Percentiles rank a stretch among this genome's conserved stretches.
These are phyloP conservation scores for Orthonyx spaldingii DNA, from an alignment of 2,113 vertebrate genomes.

Conservation along the genomic window DNA sequence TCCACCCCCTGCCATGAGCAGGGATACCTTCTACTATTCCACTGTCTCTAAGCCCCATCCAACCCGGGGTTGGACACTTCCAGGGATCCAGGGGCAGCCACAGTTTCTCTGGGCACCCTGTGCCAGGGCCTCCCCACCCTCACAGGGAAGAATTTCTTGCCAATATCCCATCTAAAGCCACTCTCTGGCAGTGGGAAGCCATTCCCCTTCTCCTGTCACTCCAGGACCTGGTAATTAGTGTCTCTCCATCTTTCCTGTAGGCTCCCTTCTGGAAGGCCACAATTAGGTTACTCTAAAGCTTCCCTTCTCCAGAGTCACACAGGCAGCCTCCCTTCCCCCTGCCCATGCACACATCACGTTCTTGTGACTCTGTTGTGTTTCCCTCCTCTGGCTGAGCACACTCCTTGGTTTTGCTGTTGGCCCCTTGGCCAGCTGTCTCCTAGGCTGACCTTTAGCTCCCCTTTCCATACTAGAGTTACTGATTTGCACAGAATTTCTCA, in stretches of 20 bases:
- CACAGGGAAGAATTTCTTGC: background rate
- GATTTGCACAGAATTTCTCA: background rate
- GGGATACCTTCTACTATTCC: background rate
- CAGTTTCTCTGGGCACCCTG: background rate
- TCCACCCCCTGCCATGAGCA: background rate
- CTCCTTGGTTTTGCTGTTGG: background rate
- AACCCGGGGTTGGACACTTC: background rate
- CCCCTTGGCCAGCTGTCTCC: background rate
- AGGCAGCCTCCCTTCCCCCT: background rate
- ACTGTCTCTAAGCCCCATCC: background rate
- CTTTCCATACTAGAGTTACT: accelerated
- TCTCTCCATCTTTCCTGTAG: background rate
- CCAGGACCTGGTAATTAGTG: background rate
- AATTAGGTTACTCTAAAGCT: no score
- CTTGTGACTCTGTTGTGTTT: background rate
- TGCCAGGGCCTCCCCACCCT: background rate
- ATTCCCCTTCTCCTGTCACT: background rate
- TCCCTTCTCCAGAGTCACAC: no score
- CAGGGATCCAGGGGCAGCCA: background rate
- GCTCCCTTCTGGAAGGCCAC: background rate
- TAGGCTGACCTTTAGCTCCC: background rate
- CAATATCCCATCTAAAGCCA: background rate
- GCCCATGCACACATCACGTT: accelerated
- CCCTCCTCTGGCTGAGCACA: background rate
- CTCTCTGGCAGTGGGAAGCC: background rate